Base-by-base conservation (phyloP, 2,797 vertebrate genomes). In the Pangasius sanitwongsei region DNA sequence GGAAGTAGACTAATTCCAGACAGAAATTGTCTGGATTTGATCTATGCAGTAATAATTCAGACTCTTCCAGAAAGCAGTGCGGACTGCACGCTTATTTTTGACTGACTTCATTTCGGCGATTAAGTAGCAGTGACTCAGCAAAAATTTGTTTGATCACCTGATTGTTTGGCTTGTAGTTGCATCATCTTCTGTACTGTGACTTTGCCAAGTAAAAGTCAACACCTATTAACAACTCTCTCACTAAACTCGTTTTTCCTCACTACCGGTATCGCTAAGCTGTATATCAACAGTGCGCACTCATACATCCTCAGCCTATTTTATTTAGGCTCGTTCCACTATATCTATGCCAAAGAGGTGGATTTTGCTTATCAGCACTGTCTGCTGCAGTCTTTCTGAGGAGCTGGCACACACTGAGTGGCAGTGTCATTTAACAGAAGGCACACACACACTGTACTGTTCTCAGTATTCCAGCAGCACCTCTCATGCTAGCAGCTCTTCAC, bases 371-470 rank as follows among this genome's bases (percentile, higher is more conserved):
- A 65, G 23, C 55, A 44, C 44, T 83, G 28, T 55, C 75, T 85
- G 59, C 61, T 50, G 41, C 83, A 69, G 61, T 67, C 61, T n/a
- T 83, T 83, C 61, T 83, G 25, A 48, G 82, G 37, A 83, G 44
- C 28, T 84, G 83, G 83, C 61, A 20, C 61, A 4, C 59, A 65
- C 41, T 0, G 41, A 50, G 74, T 81, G 87, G 81, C 41, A 18
- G 70, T 78, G 82, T 87, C 85, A 85, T 75, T 84, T 69, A 85
- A 72, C 70, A 89, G 87, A 53, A 87, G 87, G 85, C 34, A 18
- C 85, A 85, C 85, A 85, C 59, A 69, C 81, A 37, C 55, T 85
- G 87, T 53, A 84, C 65, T 67, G 86, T 55, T 85, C 50, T 82
- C 55, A 61, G 61, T 78, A 61, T 88, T 83, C 3, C 75, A 87